These are phyloP conservation scores for Cirrhinus mrigala DNA, from an alignment of 2,797 vertebrate genomes.

Conservation along the genomic window DNA sequence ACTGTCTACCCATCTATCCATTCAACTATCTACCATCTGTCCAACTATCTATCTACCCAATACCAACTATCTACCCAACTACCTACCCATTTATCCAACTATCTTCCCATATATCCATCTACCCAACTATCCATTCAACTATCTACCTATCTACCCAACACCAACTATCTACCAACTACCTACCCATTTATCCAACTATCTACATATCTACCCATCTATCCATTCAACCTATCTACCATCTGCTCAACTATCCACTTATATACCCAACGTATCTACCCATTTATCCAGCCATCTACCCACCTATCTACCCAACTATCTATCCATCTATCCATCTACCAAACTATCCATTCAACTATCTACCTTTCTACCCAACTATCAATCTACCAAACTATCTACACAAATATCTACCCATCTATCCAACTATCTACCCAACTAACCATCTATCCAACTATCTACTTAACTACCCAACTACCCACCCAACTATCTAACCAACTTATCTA, in stretches of 20 bases:
- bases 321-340: not conserved
- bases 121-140: not conserved
- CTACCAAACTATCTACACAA: not conserved
- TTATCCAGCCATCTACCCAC: not conserved
- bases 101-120: too few relatives aligned
- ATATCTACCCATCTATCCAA: not conserved
- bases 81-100: not conserved
- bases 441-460: not conserved
- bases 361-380: not conserved
- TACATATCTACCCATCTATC: not conserved
- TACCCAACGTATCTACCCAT: not conserved
- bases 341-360: not conserved
- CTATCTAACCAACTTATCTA: not conserved
- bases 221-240: rapidly evolving
- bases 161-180: not conserved
- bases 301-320: not conserved
- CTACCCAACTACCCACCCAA: not conserved
- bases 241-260: not conserved
- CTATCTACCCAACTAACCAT: not conserved
- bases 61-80: rapidly evolving
- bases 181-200: not conserved
- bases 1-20: too few relatives aligned
- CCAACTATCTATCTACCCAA: not conserved
- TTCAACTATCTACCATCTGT: not conserved
- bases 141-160: not conserved